Evolutionary conservation across 2,888 invertebrate genomes (phyloP).

Genomic region (Dione vanillae): DNA sequence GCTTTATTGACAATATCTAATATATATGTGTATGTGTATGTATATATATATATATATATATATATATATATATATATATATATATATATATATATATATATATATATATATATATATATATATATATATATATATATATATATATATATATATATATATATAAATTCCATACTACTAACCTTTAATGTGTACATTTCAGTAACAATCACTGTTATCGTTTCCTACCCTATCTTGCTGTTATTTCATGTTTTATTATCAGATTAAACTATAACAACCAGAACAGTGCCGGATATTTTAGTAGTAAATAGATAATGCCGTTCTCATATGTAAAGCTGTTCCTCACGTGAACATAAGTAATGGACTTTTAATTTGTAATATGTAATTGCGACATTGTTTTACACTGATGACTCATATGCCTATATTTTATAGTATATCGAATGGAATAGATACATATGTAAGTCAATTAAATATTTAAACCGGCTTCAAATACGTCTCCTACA

Average conservation of each 20-base stretch:
- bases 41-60: no score
- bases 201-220: not conserved
- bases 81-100: no score
- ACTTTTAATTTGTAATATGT: conserved; percentile 7
- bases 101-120: no score
- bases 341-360: conserved; percentile 6
- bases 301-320: not conserved
- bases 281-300: not conserved
- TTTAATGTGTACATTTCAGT: not conserved
- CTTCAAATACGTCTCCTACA: no score
- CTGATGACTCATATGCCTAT: conserved; percentile 13
- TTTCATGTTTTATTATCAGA: conserved; percentile 2
- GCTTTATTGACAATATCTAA: not conserved
- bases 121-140: no score
- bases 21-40: no score
- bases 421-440: not conserved
- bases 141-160: no score
- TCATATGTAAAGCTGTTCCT: not conserved
- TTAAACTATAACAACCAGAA: not conserved
- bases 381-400: conserved; percentile 18
- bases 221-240: not conserved
- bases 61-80: no score
- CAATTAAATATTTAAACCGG: no score
- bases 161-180: not conserved
- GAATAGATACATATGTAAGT: no score